These are phyloP conservation scores for Aelia acuminata DNA, from an alignment of 2,888 invertebrate species.

Conservation along the genomic window DNA sequence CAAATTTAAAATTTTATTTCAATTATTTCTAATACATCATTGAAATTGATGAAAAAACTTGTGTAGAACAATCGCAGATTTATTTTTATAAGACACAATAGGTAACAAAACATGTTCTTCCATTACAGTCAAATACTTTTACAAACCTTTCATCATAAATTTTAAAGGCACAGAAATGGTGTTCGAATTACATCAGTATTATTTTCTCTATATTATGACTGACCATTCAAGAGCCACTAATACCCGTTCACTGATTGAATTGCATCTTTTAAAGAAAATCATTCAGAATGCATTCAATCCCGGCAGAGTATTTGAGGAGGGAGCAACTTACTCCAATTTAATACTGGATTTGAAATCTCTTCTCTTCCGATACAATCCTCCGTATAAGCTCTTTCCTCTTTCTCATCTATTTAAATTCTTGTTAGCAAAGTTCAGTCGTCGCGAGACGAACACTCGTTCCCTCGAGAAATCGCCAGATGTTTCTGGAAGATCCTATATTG, in stretches of 20 bases:
- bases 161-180: no score
- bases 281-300: neutral
- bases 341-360: neutral
- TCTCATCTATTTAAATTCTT: conserved; percentile 4
- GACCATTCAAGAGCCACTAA: neutral
- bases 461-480: conserved; percentile 7
- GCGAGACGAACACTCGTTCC: neutral
- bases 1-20: no score
- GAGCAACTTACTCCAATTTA: conserved; percentile 1
- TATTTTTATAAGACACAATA: no score
- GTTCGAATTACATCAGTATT: no score
- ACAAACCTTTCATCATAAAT: no score
- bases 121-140: no score
- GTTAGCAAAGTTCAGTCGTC: neutral
- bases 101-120: no score
- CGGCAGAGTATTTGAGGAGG: neutral
- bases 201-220: neutral
- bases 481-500: neutral
- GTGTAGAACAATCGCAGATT: no score
- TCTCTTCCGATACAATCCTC: neutral
- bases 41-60: no score
- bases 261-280: neutral
- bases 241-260: neutral
- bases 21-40: no score
- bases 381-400: neutral